phyloP scores from a whole-genome alignment of 2,797 vertebrate species.

The Holocentrus rufus region DNA sequence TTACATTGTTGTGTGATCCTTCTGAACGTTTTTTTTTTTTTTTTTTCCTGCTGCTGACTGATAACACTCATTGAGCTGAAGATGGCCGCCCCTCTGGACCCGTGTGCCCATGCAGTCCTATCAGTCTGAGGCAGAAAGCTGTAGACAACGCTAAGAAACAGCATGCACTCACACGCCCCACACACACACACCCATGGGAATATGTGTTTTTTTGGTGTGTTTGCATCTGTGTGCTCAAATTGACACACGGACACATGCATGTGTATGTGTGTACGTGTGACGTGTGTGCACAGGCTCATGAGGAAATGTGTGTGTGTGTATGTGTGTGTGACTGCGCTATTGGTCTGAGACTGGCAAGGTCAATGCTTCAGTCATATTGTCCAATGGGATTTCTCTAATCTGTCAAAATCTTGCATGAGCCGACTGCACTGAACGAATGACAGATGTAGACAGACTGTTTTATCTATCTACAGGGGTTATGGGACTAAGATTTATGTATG shows the following conservation, averaged over 20 bases:
- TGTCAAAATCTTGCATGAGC: constrained; percentile 49
- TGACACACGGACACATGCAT: background rate
- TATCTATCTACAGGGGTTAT: constrained; percentile 35
- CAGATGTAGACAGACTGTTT: constrained; percentile 41
- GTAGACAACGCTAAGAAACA: background rate
- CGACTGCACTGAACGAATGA: constrained; percentile 34
- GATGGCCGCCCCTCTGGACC: background rate
- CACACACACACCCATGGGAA: background rate
- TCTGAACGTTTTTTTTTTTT: background rate
- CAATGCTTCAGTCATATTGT: constrained; percentile 46
- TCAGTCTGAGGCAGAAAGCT: constrained; percentile 24
- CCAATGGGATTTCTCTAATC: constrained; percentile 50
- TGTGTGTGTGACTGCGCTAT: background rate
- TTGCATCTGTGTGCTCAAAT: constrained; percentile 14
- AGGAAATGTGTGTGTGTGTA: background rate
- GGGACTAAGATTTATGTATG: constrained; percentile 12
- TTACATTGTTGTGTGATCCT: background rate
- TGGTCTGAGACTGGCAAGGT: constrained; percentile 51
- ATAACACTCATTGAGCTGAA: constrained; percentile 26
- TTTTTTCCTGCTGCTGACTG: background rate
- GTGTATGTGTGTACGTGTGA: background rate
- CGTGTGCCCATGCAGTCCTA: constrained; percentile 2
- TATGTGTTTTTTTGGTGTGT: background rate
- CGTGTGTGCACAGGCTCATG: background rate
- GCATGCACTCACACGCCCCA: background rate